Conservation (phyloP, 2,888 invertebrate species). For the Ecdyonurus torrentis region DNA sequence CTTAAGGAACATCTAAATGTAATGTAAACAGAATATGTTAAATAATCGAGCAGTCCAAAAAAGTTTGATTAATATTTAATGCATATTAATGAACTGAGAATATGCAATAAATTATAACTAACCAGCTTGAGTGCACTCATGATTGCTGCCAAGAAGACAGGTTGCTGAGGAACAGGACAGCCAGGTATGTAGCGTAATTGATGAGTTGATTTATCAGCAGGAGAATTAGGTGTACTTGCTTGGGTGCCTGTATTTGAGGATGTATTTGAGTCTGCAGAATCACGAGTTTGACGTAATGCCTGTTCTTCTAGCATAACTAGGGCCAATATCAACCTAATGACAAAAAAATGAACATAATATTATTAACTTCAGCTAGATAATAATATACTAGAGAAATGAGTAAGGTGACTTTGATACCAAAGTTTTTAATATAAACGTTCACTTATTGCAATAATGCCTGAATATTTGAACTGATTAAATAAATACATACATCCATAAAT, state of each 20-base stretch:
- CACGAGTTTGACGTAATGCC: conserved; percentile 36
- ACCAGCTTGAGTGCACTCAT: conserved; percentile 51
- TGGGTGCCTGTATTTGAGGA: conserved; percentile 17
- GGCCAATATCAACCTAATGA: conserved; percentile 42
- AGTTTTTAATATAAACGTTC: no score
- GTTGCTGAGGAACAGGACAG: conserved; percentile 55
- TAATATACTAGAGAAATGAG: no score
- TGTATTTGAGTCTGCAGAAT: conserved; percentile 22
- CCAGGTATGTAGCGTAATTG: conserved; percentile 44
- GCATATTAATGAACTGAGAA: background rate
- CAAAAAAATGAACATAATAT: conserved; percentile 12
- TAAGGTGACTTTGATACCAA: no score
- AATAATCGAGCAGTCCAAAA: background rate
- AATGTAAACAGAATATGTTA: no score
- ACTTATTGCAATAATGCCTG: no score
- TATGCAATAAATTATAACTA: conserved; percentile 3
- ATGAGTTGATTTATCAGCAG: conserved; percentile 16
- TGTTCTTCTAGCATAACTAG: conserved; percentile 60
- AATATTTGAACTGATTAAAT: no score
- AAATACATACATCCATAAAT: no score
- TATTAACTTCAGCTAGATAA: no score
- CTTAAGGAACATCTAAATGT: no score
- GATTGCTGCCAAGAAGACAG: conserved; percentile 65
- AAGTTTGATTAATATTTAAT: background rate
- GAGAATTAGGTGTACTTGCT: conserved; percentile 18